These are phyloP conservation scores for Picus viridis DNA, from an alignment of 2,797 vertebrate genomes.

Conservation along the genomic window DNA sequence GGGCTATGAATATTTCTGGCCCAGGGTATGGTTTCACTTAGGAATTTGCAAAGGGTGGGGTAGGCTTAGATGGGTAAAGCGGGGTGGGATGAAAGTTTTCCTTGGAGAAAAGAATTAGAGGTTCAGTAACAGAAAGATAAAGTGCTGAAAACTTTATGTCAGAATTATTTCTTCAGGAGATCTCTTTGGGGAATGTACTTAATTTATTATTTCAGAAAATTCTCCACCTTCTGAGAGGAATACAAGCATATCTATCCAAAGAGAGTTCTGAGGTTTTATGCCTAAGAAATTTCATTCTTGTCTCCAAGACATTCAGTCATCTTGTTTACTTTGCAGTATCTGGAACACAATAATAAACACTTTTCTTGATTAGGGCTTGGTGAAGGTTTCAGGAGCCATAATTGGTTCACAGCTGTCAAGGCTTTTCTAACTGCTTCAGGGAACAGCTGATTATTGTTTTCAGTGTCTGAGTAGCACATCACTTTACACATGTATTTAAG, in stretches of 20 bases:
- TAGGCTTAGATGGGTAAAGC: neutral
- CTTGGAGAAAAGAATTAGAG: neutral
- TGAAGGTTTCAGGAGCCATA: slow-evolving; percentile 45
- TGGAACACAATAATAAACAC: slow-evolving; percentile 52
- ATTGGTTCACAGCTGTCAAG: slow-evolving; percentile 60
- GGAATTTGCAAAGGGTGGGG: slow-evolving; percentile 46
- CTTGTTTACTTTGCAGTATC: slow-evolving; percentile 50
- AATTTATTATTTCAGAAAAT: slow-evolving; percentile 36
- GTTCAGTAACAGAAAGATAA: slow-evolving; percentile 18
- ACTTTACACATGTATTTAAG: neutral
- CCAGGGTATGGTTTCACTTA: slow-evolving; percentile 50
- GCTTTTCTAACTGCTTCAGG: slow-evolving; percentile 25
- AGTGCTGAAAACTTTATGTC: neutral
- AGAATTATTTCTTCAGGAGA: neutral
- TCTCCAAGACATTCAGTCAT: slow-evolving; percentile 1
- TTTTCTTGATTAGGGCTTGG: slow-evolving; percentile 39
- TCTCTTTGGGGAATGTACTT: neutral
- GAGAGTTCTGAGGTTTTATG: neutral
- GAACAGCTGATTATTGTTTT: slow-evolving; percentile 60
- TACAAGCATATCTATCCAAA: neutral
- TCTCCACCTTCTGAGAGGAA: neutral
- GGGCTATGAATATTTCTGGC: slow-evolving; percentile 21
- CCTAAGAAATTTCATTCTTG: slow-evolving; percentile 11
- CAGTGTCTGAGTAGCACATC: neutral
- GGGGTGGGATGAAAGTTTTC: slow-evolving; percentile 15